A percentile compares a stretch with the other conserved stretches of the same genome.
phyloP scores from a whole-genome alignment of 2,797 vertebrate genomes.

The Ciconia nigra region DNA sequence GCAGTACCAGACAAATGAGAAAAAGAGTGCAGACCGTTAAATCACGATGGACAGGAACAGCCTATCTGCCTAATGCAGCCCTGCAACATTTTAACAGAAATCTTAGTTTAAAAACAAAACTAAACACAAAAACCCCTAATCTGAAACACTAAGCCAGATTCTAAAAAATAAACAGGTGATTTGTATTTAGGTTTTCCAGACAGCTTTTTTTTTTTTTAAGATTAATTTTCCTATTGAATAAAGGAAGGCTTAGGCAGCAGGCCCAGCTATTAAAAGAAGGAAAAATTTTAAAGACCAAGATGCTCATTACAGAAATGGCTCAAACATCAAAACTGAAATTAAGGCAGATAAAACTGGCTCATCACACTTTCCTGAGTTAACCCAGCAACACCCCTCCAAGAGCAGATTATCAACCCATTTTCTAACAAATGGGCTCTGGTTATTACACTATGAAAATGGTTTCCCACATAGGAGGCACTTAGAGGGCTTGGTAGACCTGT shows the following conservation, averaged over 20 bases:
- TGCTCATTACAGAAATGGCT: neutral
- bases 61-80: neutral
- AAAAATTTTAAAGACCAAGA: neutral
- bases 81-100: neutral
- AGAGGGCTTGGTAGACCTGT: neutral
- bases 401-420: neutral
- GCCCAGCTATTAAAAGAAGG: neutral
- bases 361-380: neutral
- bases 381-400: neutral
- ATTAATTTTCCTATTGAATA: neutral
- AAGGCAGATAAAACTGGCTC: neutral
- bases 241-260: neutral
- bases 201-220: neutral
- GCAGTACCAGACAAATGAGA: neutral
- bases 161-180: neutral
- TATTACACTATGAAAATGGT: neutral
- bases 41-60: neutral
- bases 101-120: neutral
- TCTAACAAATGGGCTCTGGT: neutral
- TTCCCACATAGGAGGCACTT: neutral
- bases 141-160: neutral
- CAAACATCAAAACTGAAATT: slow-evolving; percentile 12
- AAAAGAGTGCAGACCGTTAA: neutral
- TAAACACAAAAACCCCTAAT: neutral
- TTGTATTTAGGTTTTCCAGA: neutral